A percentile compares a stretch with the other conserved stretches of the same genome.
Evolutionary conservation across 1,140 invertebrate genomes (phyloP).

Genomic region (Euglossa dilemma): DNA sequence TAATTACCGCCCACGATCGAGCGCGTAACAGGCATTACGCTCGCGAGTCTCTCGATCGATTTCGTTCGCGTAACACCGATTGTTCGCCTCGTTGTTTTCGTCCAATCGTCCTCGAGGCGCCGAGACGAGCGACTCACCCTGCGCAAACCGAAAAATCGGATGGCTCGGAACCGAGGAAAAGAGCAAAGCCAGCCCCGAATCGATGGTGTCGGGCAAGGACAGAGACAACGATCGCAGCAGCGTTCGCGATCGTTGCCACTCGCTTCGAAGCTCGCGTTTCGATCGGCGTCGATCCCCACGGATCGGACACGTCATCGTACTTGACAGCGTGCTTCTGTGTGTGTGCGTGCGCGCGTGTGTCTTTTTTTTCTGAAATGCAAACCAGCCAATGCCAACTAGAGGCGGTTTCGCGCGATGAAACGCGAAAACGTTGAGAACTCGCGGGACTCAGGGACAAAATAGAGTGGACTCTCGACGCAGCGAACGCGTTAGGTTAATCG

Average conservation of each 20-base stretch:
- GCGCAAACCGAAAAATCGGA: slow-evolving; percentile 30
- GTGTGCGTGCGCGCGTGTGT: not conserved
- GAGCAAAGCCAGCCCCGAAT: not conserved
- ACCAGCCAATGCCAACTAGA: too few species aligned
- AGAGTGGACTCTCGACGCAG: not conserved
- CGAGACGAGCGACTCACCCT: slow-evolving; percentile 35
- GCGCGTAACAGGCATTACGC: slow-evolving; percentile 27
- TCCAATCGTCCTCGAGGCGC: slow-evolving; percentile 34
- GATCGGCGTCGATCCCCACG: not conserved
- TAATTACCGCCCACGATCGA: not conserved
- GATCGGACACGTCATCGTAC: not conserved
- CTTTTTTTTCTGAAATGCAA: not conserved
- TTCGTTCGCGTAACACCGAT: slow-evolving; percentile 35
- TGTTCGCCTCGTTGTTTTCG: slow-evolving; percentile 25
- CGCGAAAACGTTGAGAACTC: not conserved
- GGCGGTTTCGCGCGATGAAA: slow-evolving; percentile 5
- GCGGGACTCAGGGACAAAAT: slow-evolving; percentile 3
- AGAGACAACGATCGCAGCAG: not conserved
- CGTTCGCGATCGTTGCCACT: not conserved
- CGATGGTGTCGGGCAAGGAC: not conserved
- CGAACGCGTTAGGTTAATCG: not conserved
- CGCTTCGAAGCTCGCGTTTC: not conserved
- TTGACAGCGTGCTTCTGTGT: not conserved
- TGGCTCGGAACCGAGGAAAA: not conserved
- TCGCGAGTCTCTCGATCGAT: not conserved